Base-by-base conservation (phyloP, 2,888 invertebrate species). In the Eupeodes luniger region DNA sequence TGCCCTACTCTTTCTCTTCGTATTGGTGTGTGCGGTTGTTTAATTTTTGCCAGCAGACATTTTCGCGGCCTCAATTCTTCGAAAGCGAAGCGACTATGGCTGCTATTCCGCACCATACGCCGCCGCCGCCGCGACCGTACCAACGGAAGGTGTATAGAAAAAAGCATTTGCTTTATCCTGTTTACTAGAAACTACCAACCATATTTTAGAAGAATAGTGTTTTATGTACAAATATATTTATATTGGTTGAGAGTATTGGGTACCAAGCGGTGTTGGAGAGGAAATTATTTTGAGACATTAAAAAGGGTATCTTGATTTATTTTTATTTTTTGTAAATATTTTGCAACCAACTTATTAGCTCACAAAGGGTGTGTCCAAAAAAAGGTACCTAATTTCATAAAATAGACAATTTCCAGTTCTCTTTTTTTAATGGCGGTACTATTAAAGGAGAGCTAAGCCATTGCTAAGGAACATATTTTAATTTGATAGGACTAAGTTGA, bases 11-110 rank as follows among this genome's bases (percentile, higher is more conserved):
- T 40, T 9, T 84, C 64, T 83, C 55, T 75, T 70, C 75, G 78
- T 75, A 81, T 19, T 81, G 72, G 82, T 78, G 81, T 85, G 81
- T 79, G 76, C 40, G 40, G 12, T 81, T 81, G 34, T 74, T 57
- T 77, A 64, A 74, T 67, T 62, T 72, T 79, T 59, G 79, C 77
- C 82, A 80, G 74, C 84, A 85, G 62, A 89, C 85, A 89, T 89
- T 84, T 90, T 89, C 90, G 89, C 89, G 90, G 90, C 90, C 90
- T 88, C 81, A 90, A 88, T 90, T 90, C 90, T 85, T 85, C 85
- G 90, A 90, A 90, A 7, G 86, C 76, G 76, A 90, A 7, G 86
- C 76, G 76, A 72, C 44, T 10, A 51, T 51, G 51, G 6, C 27
- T 27, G 11, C 12, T 57, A 11, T 16, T 11, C 34, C 34, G n/a